Base-by-base conservation (phyloP, 1,140 invertebrate genomes). In the Solenopsis invicta region DNA sequence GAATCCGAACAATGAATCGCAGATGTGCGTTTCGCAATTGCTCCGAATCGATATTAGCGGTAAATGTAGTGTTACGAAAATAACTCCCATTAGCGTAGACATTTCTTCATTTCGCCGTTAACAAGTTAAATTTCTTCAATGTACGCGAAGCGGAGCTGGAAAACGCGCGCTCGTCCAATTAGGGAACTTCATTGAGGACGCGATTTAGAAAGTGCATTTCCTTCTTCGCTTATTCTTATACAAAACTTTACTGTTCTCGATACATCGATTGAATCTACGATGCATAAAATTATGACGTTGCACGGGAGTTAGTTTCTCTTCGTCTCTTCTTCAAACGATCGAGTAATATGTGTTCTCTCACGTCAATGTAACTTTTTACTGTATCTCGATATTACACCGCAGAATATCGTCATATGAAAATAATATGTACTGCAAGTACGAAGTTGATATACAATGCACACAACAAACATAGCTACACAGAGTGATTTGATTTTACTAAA, bases 61-160 rank as follows among this genome's bases (percentile, higher is more conserved):
- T 84, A 84, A 84, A 84, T 74, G 54, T 84, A 84, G 41, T n/a
- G 13, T 75, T 84, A 84, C 24, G 69, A 75, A 82, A 75, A 61
- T 84, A 84, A 71, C 50, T 74, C 67, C 34, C 18, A 34, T 50
- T 82, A 82, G 80, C 13, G 69, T 84, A 84, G 41, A 61, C 5
- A 10, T 69, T 61, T 61, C 64, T 81, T 71, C 16, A 45, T 84
- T 84, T 75, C 41, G 54, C 16, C n/a, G 24, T 72, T 81, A 81
- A 41, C 54, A 48, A 37, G 34, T 84, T 48, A 8, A 72, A 74
- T 61, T 61, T 69, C 18, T 48, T 59, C 21, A 64, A 72, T 29
- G 12, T 76, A 61, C 12, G 0, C 62, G 4, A 71, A 18, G 41
- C 24, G 16, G 56, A 41, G 24, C 21, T 18, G 50, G 52, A 59